These are phyloP conservation scores for Stenoptilia bipunctidactyla DNA, from an alignment of 2,888 invertebrate genomes.

Conservation along the genomic window DNA sequence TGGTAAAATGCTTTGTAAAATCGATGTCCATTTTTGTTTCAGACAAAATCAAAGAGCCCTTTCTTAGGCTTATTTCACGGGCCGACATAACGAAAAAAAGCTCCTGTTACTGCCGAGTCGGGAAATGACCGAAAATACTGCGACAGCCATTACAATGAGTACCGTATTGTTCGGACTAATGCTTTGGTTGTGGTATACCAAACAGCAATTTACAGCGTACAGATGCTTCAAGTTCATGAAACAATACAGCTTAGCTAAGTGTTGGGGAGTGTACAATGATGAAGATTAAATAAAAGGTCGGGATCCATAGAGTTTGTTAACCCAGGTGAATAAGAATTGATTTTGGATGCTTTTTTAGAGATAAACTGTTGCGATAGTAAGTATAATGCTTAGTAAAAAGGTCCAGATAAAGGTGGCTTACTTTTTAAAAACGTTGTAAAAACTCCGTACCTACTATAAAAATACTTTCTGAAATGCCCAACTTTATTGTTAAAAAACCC, in stretches of 20 bases:
- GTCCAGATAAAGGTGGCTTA: too few relatives aligned
- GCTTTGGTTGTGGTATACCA: conserved; percentile 11
- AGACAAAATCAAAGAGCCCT: conserved; percentile 37
- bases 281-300: not conserved
- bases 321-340: not conserved
- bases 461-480: too few relatives aligned
- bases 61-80: conserved; percentile 59
- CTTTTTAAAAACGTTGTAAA: too few relatives aligned
- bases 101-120: conserved; percentile 18
- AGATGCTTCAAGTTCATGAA: too few relatives aligned
- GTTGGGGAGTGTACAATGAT: too few relatives aligned
- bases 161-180: conserved; percentile 25
- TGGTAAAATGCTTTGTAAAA: too few relatives aligned
- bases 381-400: too few relatives aligned
- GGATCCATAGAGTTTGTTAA: not conserved
- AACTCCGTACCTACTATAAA: too few relatives aligned
- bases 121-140: conserved; percentile 3
- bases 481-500: too few relatives aligned
- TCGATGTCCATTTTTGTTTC: too few relatives aligned
- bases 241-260: too few relatives aligned
- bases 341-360: not conserved
- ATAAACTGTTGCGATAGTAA: too few relatives aligned
- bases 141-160: conserved; percentile 35
- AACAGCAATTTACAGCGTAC: conserved; percentile 3
- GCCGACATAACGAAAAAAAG: conserved; percentile 29